Evolutionary conservation across 1,140 invertebrate genomes (phyloP).

Genomic region (Zophobas morio): DNA sequence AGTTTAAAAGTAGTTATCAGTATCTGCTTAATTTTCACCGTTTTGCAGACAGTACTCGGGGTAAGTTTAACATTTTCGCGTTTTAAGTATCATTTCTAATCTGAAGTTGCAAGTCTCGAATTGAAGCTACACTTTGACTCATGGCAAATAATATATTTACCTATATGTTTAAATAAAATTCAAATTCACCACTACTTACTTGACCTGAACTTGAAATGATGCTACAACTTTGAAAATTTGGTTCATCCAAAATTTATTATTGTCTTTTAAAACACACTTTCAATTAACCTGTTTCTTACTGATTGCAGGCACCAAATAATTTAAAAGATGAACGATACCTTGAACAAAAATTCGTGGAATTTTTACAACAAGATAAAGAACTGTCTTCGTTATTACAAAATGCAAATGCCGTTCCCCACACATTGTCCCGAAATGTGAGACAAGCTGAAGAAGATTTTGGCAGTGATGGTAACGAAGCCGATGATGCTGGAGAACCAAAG

Average conservation of each 20-base stretch:
- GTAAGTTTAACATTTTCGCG: too few species aligned
- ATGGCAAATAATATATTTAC: too few species aligned
- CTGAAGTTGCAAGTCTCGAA: too few species aligned
- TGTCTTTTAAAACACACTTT: background rate
- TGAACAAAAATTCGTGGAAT: slow-evolving; percentile 58
- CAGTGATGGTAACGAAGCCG: slow-evolving; percentile 1
- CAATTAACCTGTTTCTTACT: slow-evolving; percentile 1
- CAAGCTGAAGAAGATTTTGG: slow-evolving; percentile 15
- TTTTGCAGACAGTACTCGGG: too few species aligned
- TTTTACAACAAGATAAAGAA: slow-evolving; percentile 62
- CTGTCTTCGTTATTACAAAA: slow-evolving; percentile 55
- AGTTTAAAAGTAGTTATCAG: background rate
- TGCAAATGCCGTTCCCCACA: background rate
- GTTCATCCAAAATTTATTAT: background rate
- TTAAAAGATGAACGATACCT: slow-evolving; percentile 51
- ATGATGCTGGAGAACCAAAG: slow-evolving; percentile 47
- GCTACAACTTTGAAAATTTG: background rate
- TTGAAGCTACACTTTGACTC: too few species aligned
- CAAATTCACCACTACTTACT: too few species aligned
- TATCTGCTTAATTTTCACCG: background rate
- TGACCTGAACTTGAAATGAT: too few species aligned
- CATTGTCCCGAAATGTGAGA: slow-evolving; percentile 15
- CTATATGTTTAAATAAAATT: too few species aligned
- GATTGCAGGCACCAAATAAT: slow-evolving; percentile 46
- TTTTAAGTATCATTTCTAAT: too few species aligned